Evolutionary conservation across 2,888 invertebrate genomes (phyloP).

Genomic region (Campaea margaritaria): DNA sequence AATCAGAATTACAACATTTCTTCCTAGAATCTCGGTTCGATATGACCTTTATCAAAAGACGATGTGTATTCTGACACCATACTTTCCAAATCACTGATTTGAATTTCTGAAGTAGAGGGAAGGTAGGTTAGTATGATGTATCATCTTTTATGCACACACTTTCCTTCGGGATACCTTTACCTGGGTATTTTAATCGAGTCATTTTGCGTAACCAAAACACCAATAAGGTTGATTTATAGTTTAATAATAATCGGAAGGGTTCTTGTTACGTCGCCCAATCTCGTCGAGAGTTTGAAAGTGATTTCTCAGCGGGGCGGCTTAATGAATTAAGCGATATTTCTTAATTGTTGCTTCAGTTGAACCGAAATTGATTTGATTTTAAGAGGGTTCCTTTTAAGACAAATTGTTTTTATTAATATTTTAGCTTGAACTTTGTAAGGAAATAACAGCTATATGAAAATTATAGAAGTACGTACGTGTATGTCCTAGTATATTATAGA

Average conservation of each 20-base stretch:
- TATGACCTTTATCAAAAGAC: constrained; percentile 25
- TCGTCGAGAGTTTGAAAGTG: constrained; percentile 29
- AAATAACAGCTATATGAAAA: neutral
- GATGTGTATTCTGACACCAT: constrained; percentile 23
- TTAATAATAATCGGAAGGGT: constrained; percentile 21
- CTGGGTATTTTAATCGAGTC: constrained; percentile 16
- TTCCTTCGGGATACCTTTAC: constrained; percentile 19
- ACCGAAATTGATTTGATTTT: neutral
- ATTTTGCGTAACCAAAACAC: constrained; percentile 17
- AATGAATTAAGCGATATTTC: constrained; percentile 23
- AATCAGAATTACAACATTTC: constrained; percentile 9
- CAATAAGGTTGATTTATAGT: constrained; percentile 22
- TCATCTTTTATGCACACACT: constrained; percentile 21
- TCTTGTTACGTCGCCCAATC: constrained; percentile 29
- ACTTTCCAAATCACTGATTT: constrained; percentile 33
- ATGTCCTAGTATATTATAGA: too few relatives aligned
- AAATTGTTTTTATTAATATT: neutral
- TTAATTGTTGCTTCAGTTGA: constrained; percentile 32
- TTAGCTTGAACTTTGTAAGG: too few relatives aligned
- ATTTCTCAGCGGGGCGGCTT: constrained; percentile 26
- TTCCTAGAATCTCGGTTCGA: constrained; percentile 3
- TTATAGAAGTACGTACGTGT: too few relatives aligned
- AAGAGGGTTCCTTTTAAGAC: neutral
- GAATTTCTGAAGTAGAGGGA: constrained; percentile 23
- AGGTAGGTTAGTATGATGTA: constrained; percentile 8